phyloP scores from a whole-genome alignment of 2,113 vertebrate species.

The Pipra filicauda region DNA sequence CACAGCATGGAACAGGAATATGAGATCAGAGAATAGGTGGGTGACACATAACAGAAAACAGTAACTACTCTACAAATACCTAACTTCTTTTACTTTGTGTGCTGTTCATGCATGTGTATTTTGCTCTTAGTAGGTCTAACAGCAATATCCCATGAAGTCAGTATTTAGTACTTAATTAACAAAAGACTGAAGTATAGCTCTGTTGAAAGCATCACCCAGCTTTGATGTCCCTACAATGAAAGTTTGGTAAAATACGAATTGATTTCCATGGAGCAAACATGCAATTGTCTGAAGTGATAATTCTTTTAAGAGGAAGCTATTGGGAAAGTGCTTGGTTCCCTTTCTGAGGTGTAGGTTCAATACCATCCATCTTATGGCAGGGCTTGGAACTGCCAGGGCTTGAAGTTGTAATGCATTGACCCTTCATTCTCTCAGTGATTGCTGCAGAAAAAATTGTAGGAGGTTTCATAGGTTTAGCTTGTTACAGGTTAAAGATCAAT shows the following conservation, averaged over 20 bases:
- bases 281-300: neutral
- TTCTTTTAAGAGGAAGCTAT: neutral
- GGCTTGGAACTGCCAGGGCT: neutral
- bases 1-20: neutral
- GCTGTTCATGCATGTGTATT: neutral
- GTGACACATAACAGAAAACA: neutral
- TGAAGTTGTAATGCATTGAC: neutral
- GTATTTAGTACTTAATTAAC: neutral
- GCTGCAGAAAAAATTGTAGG: constrained; percentile 4
- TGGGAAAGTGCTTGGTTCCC: neutral
- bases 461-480: neutral
- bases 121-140: neutral
- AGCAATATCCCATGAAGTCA: neutral
- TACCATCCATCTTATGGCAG: neutral
- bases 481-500: constrained; percentile 43
- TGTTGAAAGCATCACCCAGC: fast-evolving
- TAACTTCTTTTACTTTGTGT: neutral
- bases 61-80: neutral
- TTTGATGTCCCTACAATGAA: neutral
- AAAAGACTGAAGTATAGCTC: neutral
- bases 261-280: neutral
- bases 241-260: neutral
- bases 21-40: neutral
- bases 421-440: neutral
- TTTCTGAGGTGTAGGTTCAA: neutral